phyloP scores from a whole-genome alignment of 2,113 vertebrate genomes.

The Cygnus buccinator region DNA sequence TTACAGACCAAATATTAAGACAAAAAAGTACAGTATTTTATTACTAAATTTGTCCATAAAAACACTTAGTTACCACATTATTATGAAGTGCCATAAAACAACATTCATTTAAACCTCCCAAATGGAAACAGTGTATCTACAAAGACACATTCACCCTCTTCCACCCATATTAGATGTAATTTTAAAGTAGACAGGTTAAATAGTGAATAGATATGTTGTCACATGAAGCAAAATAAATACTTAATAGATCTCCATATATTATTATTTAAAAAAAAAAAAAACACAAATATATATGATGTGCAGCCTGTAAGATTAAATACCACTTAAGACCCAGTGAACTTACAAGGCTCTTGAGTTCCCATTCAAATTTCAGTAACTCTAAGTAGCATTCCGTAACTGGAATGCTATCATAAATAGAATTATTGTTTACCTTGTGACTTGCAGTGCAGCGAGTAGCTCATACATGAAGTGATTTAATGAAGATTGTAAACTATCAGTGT shows the following conservation, averaged over 20 bases:
- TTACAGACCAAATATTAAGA: background rate
- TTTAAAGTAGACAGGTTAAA: background rate
- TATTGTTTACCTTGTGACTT: background rate
- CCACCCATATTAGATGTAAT: background rate
- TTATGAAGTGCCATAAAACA: background rate
- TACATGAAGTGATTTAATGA: background rate
- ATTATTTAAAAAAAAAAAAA: too few relatives aligned
- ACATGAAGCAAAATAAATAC: background rate
- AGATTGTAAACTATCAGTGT: background rate
- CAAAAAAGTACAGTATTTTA: background rate
- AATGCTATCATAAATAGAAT: background rate
- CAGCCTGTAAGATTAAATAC: background rate
- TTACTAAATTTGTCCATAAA: background rate
- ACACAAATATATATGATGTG: background rate
- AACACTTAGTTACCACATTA: background rate
- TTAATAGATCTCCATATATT: background rate
- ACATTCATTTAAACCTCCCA: background rate
- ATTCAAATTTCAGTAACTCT: background rate
- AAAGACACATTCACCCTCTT: background rate
- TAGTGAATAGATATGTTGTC: background rate
- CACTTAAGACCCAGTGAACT: background rate
- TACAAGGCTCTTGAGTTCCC: background rate
- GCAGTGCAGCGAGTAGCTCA: background rate
- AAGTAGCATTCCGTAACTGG: background rate
- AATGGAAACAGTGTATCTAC: background rate